Conservation (phyloP, 2,797 vertebrate genomes). For the Ceryle rudis region DNA sequence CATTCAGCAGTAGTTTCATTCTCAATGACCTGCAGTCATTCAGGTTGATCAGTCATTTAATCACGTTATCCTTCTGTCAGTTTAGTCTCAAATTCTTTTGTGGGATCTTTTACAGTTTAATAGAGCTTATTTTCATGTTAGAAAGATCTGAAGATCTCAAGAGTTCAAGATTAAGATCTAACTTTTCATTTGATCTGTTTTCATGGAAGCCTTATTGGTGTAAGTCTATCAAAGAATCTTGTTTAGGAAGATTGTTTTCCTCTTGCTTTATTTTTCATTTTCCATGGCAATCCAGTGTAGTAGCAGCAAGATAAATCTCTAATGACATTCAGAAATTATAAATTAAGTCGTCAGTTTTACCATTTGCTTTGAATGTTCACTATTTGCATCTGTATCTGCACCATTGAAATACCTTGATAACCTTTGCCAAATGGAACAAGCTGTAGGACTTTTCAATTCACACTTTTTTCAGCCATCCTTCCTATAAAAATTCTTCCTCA, state of each 20-base stretch:
- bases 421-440: not conserved
- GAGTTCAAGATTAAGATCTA: conserved; percentile 76
- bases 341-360: not conserved
- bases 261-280: not conserved
- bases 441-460: not conserved
- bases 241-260: not conserved
- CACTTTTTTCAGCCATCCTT: not conserved
- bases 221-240: not conserved
- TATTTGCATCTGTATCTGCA: not conserved
- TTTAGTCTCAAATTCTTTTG: conserved; percentile 83
- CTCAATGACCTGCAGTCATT: conserved; percentile 82
- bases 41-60: conserved; percentile 80
- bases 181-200: not conserved
- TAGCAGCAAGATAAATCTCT: not conserved
- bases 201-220: not conserved
- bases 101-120: conserved; percentile 85
- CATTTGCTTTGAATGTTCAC: not conserved
- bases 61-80: conserved; percentile 69
- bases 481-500: not conserved
- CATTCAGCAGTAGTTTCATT: conserved; percentile 84
- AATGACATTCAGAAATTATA: not conserved
- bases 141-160: conserved; percentile 76
- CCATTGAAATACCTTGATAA: not conserved
- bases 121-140: conserved; percentile 83
- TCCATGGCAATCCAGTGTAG: not conserved